These are phyloP conservation scores for Cyrtonyx montezumae DNA, from an alignment of 2,113 vertebrate genomes.

Conservation along the genomic window DNA sequence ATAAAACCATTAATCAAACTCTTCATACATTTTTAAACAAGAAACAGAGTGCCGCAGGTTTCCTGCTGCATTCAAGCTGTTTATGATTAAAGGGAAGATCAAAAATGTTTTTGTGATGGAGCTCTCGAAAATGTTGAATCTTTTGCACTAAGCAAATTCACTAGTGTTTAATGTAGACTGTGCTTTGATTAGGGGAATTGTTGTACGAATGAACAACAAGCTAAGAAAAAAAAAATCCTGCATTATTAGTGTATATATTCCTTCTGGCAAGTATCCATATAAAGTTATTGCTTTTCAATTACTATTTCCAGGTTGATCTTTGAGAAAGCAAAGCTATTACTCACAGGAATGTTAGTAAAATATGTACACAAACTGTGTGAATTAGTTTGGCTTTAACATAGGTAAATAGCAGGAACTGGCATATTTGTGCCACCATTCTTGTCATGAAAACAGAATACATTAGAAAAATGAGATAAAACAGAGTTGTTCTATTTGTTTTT, in stretches of 20 bases:
- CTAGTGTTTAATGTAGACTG: not conserved
- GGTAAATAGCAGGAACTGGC: not conserved
- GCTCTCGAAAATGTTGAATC: not conserved
- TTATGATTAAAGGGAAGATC: slow-evolving; percentile 21
- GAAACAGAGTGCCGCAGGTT: not conserved
- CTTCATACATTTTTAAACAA: slow-evolving; percentile 41
- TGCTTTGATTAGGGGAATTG: slow-evolving; percentile 36
- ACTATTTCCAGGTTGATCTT: not conserved
- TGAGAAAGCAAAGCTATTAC: slow-evolving; percentile 4
- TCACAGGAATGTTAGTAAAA: not conserved
- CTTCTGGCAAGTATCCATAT: not conserved
- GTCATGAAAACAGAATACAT: not conserved
- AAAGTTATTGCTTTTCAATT: slow-evolving; percentile 32
- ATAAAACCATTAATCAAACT: slow-evolving; percentile 38
- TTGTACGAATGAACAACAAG: not conserved
- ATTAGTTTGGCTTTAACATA: not conserved
- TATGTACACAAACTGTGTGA: not conserved
- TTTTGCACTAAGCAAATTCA: slow-evolving; percentile 4
- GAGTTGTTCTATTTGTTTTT: not conserved
- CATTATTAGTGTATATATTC: not conserved
- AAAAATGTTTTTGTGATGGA: slow-evolving; percentile 26
- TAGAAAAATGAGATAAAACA: not conserved
- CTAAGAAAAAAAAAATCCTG: not conserved
- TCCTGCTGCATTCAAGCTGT: slow-evolving; percentile 25
- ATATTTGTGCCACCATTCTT: not conserved